These are phyloP conservation scores for Drosophila leontia DNA, from an alignment of 1,140 invertebrate species.

Conservation along the genomic window DNA sequence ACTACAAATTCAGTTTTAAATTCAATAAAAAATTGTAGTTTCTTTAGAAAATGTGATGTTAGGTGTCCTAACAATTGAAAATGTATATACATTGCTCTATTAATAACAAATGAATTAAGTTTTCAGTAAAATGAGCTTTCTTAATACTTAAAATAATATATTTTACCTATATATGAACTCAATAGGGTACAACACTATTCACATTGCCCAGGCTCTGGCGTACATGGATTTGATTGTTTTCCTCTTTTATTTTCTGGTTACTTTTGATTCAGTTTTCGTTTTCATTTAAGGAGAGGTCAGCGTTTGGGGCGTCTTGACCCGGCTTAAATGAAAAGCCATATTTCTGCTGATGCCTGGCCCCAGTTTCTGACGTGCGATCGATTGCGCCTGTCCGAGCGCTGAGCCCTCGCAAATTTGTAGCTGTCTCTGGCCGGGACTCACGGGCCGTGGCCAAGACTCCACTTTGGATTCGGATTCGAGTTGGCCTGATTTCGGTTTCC, in stretches of 20 bases:
- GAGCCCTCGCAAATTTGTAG: slow-evolving; percentile 73
- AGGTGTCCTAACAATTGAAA: too few relatives aligned
- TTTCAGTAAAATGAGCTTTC: too few relatives aligned
- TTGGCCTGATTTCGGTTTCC: slow-evolving; percentile 69
- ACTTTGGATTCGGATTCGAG: slow-evolving; percentile 7
- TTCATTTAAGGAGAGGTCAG: slow-evolving; percentile 58
- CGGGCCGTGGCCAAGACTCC: slow-evolving; percentile 10
- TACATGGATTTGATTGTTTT: slow-evolving; percentile 31
- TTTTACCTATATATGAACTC: neutral
- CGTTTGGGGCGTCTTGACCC: slow-evolving; percentile 74
- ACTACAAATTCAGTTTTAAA: too few relatives aligned
- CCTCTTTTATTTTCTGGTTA: slow-evolving; percentile 41
- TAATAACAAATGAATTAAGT: too few relatives aligned
- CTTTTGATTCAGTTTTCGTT: slow-evolving; percentile 79
- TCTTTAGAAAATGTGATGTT: neutral
- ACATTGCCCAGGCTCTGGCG: neutral
- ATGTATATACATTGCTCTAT: too few relatives aligned
- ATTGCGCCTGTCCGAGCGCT: slow-evolving; percentile 71
- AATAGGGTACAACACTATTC: slow-evolving; percentile 19
- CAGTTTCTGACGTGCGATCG: slow-evolving; percentile 82
- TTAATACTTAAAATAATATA: neutral
- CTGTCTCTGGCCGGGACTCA: slow-evolving; percentile 31
- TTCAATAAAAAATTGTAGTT: neutral
- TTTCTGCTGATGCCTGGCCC: slow-evolving; percentile 73
- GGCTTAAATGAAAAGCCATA: slow-evolving; percentile 82